Conservation (phyloP, 1,140 invertebrate species). For the silkworm (Bombyx mori) region DNA sequence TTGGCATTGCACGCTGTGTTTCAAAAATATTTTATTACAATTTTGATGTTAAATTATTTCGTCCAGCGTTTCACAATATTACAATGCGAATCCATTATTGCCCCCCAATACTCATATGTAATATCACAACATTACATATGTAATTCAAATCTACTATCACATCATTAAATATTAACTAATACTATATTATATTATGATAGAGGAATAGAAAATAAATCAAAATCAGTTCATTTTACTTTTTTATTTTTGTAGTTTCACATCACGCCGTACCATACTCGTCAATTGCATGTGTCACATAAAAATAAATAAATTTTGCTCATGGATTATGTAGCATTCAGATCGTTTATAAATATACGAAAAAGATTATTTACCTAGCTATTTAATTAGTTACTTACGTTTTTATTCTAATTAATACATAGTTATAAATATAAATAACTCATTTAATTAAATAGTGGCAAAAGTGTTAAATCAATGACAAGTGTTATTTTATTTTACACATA, state of each 20-base stretch:
- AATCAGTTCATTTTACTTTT: not conserved
- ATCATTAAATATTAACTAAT: too few relatives aligned
- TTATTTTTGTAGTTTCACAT: not conserved
- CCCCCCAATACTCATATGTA: too few relatives aligned
- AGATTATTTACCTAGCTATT: too few relatives aligned
- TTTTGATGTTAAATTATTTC: too few relatives aligned
- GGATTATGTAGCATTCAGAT: slow-evolving; percentile 48
- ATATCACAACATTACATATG: too few relatives aligned
- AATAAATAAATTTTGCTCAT: slow-evolving; percentile 57
- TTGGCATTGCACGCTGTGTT: too few relatives aligned
- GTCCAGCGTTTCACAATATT: too few relatives aligned
- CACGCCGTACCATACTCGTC: not conserved
- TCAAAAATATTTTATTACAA: too few relatives aligned
- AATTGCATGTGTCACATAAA: slow-evolving; percentile 5
- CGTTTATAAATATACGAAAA: slow-evolving; percentile 28
- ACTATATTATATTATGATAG: not conserved
- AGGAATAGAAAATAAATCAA: slow-evolving; percentile 1
- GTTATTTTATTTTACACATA: slow-evolving; percentile 1
- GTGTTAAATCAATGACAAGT: not conserved
- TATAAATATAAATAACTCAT: slow-evolving; percentile 1
- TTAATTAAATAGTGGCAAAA: slow-evolving; percentile 4
- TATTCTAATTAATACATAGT: not conserved
- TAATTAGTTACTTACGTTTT: too few relatives aligned
- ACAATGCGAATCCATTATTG: too few relatives aligned
- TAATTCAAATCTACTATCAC: too few relatives aligned